Evolutionary conservation across 1,140 invertebrate species (phyloP).

Genomic region (Aphelenchoides fujianensis): DNA sequence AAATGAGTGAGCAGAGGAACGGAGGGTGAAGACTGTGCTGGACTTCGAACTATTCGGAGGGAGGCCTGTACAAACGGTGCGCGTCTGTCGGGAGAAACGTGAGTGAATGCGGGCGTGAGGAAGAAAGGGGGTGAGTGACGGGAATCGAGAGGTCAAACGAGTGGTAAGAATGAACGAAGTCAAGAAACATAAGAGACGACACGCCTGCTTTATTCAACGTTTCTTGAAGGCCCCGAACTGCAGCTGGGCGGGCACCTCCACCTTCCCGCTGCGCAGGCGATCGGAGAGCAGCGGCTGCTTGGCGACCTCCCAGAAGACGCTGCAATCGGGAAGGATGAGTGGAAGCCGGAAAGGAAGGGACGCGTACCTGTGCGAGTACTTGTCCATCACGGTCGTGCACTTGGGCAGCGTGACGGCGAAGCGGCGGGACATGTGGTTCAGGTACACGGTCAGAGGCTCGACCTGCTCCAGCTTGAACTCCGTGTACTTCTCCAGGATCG

Average conservation of each 20-base stretch:
- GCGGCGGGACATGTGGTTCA: constrained; percentile 73
- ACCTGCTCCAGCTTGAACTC: constrained; percentile 77
- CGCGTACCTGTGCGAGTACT: constrained; percentile 80
- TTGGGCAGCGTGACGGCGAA: constrained; percentile 72
- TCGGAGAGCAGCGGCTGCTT: constrained; percentile 40
- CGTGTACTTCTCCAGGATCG: constrained; percentile 79
- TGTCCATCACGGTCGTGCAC: constrained; percentile 81
- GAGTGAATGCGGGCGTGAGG: background rate
- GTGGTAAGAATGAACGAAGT: no score
- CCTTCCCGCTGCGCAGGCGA: background rate
- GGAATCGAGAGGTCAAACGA: background rate
- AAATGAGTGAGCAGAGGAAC: no score
- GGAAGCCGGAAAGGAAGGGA: background rate
- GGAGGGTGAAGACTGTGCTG: no score
- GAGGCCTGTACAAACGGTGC: background rate
- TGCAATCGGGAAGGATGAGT: constrained; percentile 63
- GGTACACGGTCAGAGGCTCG: constrained; percentile 69
- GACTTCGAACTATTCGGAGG: background rate
- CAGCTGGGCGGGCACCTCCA: background rate
- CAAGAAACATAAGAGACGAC: no score
- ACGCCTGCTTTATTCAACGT: background rate
- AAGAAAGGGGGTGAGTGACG: background rate
- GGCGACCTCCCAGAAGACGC: constrained; percentile 75
- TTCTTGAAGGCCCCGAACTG: background rate
- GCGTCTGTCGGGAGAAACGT: background rate